phyloP scores from a whole-genome alignment of 1,140 invertebrate species.

The Myzus persicae region DNA sequence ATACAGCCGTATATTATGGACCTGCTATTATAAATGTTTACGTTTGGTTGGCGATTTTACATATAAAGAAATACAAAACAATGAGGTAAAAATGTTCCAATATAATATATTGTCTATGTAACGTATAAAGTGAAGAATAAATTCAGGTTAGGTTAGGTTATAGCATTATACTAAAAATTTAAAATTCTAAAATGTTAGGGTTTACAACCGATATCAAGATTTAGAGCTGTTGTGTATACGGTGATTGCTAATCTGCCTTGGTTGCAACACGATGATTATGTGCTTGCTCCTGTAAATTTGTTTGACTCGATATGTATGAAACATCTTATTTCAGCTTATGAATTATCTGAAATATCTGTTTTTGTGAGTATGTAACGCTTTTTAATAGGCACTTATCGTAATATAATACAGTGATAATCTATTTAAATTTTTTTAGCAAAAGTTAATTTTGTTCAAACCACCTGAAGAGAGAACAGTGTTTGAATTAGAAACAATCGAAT shows the following conservation, averaged over 20 bases:
- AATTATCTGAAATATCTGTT: constrained; percentile 18
- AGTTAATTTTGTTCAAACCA: background rate
- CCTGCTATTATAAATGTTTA: too few species aligned
- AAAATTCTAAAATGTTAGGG: background rate
- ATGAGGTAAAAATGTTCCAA: too few species aligned
- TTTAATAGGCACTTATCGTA: background rate
- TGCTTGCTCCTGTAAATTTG: background rate
- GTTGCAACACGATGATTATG: background rate
- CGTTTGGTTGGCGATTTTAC: too few species aligned
- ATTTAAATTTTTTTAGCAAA: background rate
- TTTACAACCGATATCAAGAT: background rate
- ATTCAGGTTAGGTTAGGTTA: too few species aligned
- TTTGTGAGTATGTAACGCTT: background rate
- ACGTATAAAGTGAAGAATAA: background rate
- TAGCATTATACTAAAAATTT: background rate
- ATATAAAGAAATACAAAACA: too few species aligned
- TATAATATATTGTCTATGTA: too few species aligned
- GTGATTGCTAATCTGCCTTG: background rate
- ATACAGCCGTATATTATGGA: background rate
- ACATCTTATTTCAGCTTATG: background rate
- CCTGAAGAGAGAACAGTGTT: background rate
- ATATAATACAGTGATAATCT: background rate
- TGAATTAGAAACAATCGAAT: constrained; percentile 21
- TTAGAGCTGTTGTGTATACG: background rate
- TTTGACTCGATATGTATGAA: background rate